Evolutionary conservation across 1,140 invertebrate species (phyloP).

Genomic region (Zaprionus camerounensis): DNA sequence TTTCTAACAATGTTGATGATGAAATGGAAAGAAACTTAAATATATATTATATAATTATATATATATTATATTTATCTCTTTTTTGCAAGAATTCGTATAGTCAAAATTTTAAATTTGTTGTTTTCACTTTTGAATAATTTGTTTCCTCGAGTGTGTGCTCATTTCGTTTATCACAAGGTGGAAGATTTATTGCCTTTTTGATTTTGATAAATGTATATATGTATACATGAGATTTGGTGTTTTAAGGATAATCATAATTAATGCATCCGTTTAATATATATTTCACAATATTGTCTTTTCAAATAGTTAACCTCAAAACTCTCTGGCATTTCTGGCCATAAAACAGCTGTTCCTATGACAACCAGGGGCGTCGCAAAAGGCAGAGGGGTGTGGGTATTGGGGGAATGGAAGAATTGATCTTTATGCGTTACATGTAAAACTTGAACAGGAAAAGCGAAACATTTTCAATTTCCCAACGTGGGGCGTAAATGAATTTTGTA

Average conservation of each 20-base stretch:
- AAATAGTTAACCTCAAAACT: background rate
- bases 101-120: too few species aligned
- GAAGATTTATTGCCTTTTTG: too few species aligned
- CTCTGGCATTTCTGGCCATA: background rate
- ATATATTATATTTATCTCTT: too few species aligned
- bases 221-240: background rate
- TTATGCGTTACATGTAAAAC: slow-evolving; percentile 1
- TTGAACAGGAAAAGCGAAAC: slow-evolving; percentile 21
- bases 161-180: too few species aligned
- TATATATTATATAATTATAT: background rate
- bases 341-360: slow-evolving; percentile 12
- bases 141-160: too few species aligned
- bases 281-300: background rate
- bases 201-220: too few species aligned
- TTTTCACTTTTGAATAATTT: background rate
- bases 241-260: background rate
- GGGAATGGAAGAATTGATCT: background rate
- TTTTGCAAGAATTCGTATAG: too few species aligned
- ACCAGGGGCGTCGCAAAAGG: background rate
- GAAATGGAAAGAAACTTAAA: background rate
- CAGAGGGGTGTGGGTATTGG: too few species aligned
- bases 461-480: slow-evolving; percentile 47
- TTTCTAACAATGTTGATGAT: background rate
- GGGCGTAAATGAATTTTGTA: slow-evolving; percentile 50
- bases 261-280: background rate